Percentiles rank a stretch among this genome's conserved stretches.
Conservation (phyloP, 2,888 invertebrate genomes). For the Melinaea menophilus region DNA sequence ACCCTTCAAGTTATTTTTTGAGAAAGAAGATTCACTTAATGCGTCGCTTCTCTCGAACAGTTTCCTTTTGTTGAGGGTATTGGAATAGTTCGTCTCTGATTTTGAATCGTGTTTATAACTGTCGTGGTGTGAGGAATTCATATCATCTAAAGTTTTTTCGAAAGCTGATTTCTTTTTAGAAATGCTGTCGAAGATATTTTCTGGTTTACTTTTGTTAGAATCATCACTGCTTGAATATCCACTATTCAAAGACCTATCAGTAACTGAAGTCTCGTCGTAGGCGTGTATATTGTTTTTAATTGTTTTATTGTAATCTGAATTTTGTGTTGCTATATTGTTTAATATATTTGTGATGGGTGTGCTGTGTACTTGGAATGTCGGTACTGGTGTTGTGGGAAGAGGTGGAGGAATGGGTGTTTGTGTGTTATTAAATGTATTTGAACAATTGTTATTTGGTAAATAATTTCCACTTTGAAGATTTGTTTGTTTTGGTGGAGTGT, state of each 20-base stretch:
- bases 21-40: slow-evolving; percentile 36
- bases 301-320: slow-evolving; percentile 45
- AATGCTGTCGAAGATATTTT: slow-evolving; percentile 49
- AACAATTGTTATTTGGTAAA: slow-evolving; percentile 8
- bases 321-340: slow-evolving; percentile 34
- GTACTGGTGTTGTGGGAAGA: slow-evolving; percentile 63
- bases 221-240: slow-evolving; percentile 54
- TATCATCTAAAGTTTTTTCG: slow-evolving; percentile 51
- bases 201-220: slow-evolving; percentile 52
- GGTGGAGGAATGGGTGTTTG: slow-evolving; percentile 60
- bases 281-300: slow-evolving; percentile 36
- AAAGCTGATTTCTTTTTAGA: slow-evolving; percentile 53
- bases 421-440: slow-evolving; percentile 38
- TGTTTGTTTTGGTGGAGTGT: slow-evolving; percentile 33
- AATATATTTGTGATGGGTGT: slow-evolving; percentile 43
- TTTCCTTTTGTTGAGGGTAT: slow-evolving; percentile 63
- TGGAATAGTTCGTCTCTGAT: slow-evolving; percentile 53
- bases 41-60: slow-evolving; percentile 58
- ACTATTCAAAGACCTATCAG: slow-evolving; percentile 50
- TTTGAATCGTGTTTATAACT: slow-evolving; percentile 47
- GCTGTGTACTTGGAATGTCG: slow-evolving; percentile 54
- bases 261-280: slow-evolving; percentile 32
- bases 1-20: slow-evolving; percentile 13
- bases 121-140: slow-evolving; percentile 43
- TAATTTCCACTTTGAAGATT: slow-evolving; percentile 8